Conservation (phyloP, 2,888 invertebrate genomes). For the Cephus pulcher region DNA sequence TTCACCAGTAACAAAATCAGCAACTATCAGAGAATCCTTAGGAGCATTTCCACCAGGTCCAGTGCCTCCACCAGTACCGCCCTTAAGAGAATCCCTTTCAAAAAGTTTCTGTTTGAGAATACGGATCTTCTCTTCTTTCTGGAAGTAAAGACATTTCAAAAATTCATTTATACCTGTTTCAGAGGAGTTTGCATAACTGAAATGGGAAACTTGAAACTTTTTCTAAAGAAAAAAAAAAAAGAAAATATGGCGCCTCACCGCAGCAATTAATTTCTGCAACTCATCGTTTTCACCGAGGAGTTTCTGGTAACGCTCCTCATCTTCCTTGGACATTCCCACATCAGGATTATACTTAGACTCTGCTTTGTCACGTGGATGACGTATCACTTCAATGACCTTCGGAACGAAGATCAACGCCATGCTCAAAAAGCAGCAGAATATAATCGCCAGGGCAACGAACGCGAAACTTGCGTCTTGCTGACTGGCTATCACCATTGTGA, state of each 20-base stretch:
- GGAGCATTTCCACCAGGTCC: conserved; percentile 49
- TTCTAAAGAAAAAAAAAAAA: conserved; percentile 10
- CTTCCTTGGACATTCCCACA: conserved; percentile 85
- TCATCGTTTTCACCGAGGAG: conserved; percentile 95
- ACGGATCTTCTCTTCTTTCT: conserved; percentile 93
- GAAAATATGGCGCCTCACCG: conserved; percentile 71
- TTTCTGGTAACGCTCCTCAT: conserved; percentile 94
- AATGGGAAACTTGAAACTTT: too few relatives aligned
- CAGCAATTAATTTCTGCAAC: conserved; percentile 92
- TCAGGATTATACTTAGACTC: conserved; percentile 91
- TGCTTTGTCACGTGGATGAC: conserved; percentile 88
- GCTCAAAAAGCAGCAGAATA: conserved; percentile 97
- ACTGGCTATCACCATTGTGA: conserved; percentile 95
- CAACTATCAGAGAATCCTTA: conserved; percentile 80
- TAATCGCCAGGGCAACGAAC: conserved; percentile 95
- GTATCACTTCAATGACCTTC: conserved; percentile 94
- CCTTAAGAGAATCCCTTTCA: conserved; percentile 77
- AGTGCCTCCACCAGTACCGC: conserved; percentile 66
- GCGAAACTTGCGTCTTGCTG: conserved; percentile 98
- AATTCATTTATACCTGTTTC: neutral
- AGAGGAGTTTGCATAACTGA: neutral
- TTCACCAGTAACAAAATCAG: conserved; percentile 81
- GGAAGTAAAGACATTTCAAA: neutral
- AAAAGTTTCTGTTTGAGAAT: conserved; percentile 83
- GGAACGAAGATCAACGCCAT: conserved; percentile 99